Conservation (phyloP, 2,888 invertebrate species). For the Platycheirus albimanus region DNA sequence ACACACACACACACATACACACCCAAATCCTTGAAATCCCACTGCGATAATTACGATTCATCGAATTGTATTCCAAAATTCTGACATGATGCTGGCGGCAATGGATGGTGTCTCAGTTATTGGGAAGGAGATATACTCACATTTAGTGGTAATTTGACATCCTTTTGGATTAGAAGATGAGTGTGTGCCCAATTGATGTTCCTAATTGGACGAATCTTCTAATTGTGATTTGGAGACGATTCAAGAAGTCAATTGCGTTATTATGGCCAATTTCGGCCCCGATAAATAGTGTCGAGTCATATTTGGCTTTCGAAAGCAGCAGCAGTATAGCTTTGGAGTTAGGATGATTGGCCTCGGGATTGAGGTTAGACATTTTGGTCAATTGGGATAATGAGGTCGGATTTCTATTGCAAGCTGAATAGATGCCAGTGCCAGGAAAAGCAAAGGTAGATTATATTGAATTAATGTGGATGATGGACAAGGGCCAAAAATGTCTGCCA, state of each 20-base stretch:
- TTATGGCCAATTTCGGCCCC: slow-evolving; percentile 35
- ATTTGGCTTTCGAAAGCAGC: slow-evolving; percentile 21
- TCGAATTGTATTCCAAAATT: slow-evolving; percentile 67
- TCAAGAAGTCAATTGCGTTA: slow-evolving; percentile 67
- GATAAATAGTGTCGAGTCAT: slow-evolving; percentile 25
- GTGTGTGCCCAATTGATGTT: slow-evolving; percentile 55
- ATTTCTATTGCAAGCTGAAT: slow-evolving; percentile 3
- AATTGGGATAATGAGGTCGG: slow-evolving; percentile 57
- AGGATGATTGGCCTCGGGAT: slow-evolving; percentile 40
- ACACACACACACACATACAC: too few species aligned
- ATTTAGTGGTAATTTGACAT: slow-evolving; percentile 55
- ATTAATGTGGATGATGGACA: slow-evolving; percentile 13
- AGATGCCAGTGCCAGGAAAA: not conserved
- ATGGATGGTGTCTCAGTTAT: not conserved
- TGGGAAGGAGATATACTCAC: not conserved
- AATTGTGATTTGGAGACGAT: slow-evolving; percentile 67
- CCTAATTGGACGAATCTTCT: slow-evolving; percentile 69
- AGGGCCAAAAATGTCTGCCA: not conserved
- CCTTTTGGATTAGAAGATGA: slow-evolving; percentile 39
- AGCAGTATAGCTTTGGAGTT: not conserved
- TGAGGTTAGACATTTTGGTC: slow-evolving; percentile 32
- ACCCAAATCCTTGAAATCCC: slow-evolving; percentile 55
- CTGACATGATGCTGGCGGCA: slow-evolving; percentile 33
- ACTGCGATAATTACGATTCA: slow-evolving; percentile 73
- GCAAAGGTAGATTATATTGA: slow-evolving; percentile 14